Conservation (phyloP, 1,140 invertebrate genomes). For the Sycobia sp. region DNA sequence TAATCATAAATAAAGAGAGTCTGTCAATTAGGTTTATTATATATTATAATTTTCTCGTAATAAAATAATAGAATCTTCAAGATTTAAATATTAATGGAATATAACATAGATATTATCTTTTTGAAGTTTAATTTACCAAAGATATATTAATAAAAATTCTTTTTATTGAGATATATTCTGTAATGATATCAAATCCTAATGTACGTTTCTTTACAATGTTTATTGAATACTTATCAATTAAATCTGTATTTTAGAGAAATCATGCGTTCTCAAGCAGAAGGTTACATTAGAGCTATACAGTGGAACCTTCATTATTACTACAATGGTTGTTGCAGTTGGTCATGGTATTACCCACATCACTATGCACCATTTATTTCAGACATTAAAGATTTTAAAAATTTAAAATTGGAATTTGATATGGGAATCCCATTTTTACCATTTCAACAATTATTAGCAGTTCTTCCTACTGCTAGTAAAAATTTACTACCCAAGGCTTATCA, state of each 20-base stretch:
- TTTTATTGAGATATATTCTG: too few relatives aligned
- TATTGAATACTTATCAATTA: background rate
- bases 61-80: too few relatives aligned
- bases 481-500: slow-evolving; percentile 84
- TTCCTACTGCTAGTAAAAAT: slow-evolving; percentile 83
- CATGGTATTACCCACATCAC: slow-evolving; percentile 96
- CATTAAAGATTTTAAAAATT: slow-evolving; percentile 78
- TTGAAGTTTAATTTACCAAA: too few relatives aligned
- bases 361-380: slow-evolving; percentile 97
- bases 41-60: too few relatives aligned
- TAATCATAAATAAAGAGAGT: too few relatives aligned
- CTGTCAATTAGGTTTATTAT: too few relatives aligned
- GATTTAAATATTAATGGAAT: too few relatives aligned
- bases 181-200: too few relatives aligned
- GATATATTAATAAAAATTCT: too few relatives aligned
- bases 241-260: slow-evolving; percentile 68
- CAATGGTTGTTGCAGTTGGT: slow-evolving; percentile 94
- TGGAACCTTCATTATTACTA: slow-evolving; percentile 98
- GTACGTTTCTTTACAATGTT: too few relatives aligned
- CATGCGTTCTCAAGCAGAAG: slow-evolving; percentile 78
- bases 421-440: slow-evolving; percentile 92
- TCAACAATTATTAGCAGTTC: slow-evolving; percentile 90
- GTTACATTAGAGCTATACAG: slow-evolving; percentile 91
- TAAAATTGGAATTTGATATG: slow-evolving; percentile 79
- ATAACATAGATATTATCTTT: too few relatives aligned